Conservation (phyloP, 1,140 invertebrate species). For the Galleria mellonella region DNA sequence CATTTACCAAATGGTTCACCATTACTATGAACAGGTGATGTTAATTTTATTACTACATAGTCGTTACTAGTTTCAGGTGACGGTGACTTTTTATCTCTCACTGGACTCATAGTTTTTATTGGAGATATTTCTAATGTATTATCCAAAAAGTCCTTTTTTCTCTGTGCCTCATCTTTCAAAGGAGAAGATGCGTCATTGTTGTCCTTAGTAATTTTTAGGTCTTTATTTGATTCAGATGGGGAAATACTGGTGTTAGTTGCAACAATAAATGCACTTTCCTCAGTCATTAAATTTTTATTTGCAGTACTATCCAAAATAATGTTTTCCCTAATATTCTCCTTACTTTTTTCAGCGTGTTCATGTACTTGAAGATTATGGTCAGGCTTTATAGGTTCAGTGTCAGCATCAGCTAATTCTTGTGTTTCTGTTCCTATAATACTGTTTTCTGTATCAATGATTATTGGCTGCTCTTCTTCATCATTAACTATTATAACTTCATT, state of each 20-base stretch:
- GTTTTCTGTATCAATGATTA: slow-evolving; percentile 20
- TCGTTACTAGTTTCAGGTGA: slow-evolving; percentile 50
- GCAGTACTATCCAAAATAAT: too few relatives aligned
- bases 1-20: slow-evolving; percentile 48
- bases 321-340: too few relatives aligned
- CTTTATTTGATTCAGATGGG: not conserved
- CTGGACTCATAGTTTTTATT: slow-evolving; percentile 62
- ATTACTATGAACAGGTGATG: slow-evolving; percentile 52
- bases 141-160: slow-evolving; percentile 72
- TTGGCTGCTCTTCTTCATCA: slow-evolving; percentile 19
- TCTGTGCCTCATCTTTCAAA: slow-evolving; percentile 56
- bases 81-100: slow-evolving; percentile 41
- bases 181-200: slow-evolving; percentile 28
- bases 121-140: slow-evolving; percentile 75
- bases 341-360: too few relatives aligned
- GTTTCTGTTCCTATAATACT: slow-evolving; percentile 24
- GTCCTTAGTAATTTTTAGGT: not conserved
- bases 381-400: slow-evolving; percentile 41
- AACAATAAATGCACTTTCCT: too few relatives aligned
- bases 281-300: too few relatives aligned
- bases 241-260: too few relatives aligned
- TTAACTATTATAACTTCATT: slow-evolving; percentile 27
- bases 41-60: slow-evolving; percentile 48
- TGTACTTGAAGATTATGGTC: slow-evolving; percentile 3
- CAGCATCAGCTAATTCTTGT: slow-evolving; percentile 50